Percentiles rank a stretch among this genome's conserved stretches.
phyloP scores from a whole-genome alignment of 2,888 invertebrate species.

The Lasioglossum calceatum region DNA sequence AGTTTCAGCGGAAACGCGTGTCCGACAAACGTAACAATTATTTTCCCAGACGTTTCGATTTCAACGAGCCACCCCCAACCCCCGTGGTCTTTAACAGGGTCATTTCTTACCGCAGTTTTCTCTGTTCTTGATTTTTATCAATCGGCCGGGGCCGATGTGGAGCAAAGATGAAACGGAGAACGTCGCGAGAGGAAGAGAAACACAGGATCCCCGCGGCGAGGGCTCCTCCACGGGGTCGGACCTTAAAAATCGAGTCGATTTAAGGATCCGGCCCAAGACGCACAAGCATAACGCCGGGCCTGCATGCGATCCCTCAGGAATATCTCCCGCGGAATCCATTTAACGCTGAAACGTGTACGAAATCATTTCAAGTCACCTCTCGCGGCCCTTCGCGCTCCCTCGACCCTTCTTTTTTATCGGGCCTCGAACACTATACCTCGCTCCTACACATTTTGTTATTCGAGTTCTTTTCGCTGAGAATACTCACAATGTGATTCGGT shows the following conservation, averaged over 20 bases:
- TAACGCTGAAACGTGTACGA: conserved; percentile 65
- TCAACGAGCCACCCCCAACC: conserved; percentile 10
- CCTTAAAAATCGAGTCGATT: conserved; percentile 81
- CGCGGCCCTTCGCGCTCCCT: conserved; percentile 19
- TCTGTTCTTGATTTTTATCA: conserved; percentile 66
- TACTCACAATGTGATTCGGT: not conserved
- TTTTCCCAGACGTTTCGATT: conserved; percentile 34
- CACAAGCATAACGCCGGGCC: conserved; percentile 57
- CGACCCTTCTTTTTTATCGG: not conserved
- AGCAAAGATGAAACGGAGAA: conserved; percentile 77
- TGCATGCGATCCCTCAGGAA: conserved; percentile 71
- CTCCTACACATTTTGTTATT: not conserved
- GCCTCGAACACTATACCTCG: not conserved
- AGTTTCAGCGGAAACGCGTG: not conserved
- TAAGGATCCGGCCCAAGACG: conserved; percentile 76
- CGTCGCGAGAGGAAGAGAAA: conserved; percentile 80
- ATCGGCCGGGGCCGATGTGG: conserved; percentile 67
- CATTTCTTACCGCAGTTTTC: conserved; percentile 17
- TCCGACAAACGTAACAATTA: conserved; percentile 11
- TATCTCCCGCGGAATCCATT: conserved; percentile 71
- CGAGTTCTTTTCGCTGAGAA: not conserved
- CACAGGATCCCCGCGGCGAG: conserved; percentile 81
- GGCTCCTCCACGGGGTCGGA: conserved; percentile 71
- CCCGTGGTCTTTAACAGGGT: not conserved
- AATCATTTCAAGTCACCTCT: conserved; percentile 64